A percentile compares a stretch with the other conserved stretches of the same genome.
These are phyloP conservation scores for Aegithalos caudatus DNA, from an alignment of 2,113 vertebrate genomes.

Conservation along the genomic window DNA sequence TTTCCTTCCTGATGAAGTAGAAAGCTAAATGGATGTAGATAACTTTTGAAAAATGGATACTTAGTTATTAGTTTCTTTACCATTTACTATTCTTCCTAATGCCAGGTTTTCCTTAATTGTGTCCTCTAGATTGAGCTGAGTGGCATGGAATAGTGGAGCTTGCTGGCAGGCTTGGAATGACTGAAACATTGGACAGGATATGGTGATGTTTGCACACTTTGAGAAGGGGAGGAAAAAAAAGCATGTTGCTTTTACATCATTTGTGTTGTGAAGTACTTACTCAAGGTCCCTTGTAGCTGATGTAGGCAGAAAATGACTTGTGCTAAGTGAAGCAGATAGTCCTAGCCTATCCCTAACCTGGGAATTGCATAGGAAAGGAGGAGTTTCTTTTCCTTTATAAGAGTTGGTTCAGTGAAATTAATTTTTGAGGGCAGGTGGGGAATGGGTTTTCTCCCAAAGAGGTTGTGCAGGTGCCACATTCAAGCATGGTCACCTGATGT, in stretches of 20 bases:
- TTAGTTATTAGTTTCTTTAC: neutral
- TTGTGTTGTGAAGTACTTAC: neutral
- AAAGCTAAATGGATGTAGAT: neutral
- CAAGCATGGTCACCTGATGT: neutral
- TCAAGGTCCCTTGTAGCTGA: neutral
- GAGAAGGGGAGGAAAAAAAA: neutral
- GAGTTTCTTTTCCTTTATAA: neutral
- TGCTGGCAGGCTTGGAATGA: neutral
- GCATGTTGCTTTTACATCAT: neutral
- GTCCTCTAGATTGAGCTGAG: neutral
- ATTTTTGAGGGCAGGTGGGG: neutral
- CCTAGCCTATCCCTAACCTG: neutral
- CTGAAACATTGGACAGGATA: neutral
- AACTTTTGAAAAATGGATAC: neutral
- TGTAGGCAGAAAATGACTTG: neutral
- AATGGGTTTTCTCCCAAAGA: neutral
- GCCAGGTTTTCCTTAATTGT: neutral
- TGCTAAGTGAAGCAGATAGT: neutral
- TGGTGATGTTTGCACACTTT: neutral
- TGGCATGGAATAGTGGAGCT: neutral
- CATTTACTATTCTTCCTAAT: neutral
- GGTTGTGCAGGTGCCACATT: neutral
- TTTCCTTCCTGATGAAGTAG: neutral
- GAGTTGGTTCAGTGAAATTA: neutral
- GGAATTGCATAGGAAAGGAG: neutral